Evolutionary conservation across 2,888 invertebrate species (phyloP), one percentile per base, ranked within the genome.

Genomic region (Heliconius erato): DNA sequence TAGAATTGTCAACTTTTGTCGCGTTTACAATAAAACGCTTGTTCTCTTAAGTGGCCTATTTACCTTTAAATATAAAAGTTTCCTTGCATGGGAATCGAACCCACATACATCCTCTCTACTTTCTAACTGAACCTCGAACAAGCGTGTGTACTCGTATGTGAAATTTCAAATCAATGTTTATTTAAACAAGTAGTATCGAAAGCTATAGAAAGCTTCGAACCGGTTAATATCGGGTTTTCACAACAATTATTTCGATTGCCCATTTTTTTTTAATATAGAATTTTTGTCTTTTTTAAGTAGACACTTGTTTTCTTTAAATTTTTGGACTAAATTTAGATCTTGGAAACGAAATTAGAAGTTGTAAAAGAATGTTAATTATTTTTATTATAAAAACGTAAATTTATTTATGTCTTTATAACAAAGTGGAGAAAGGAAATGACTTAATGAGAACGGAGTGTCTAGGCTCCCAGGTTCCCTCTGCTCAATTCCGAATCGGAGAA

Each of bases 151-250:
- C n/a, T n/a, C n/a, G n/a, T 71, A 35, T 71, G 69, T 40, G 35
- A 71, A 71, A 71, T 71, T 71, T 40, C 69, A 71, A 40, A 40
- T n/a, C 19, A 40, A 71, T 40, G 35, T 40, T 71, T 71, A 71
- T 71, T 71, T 71, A 35, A 40, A 26, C 26, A 71, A 80, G 76
- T 79, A 74, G 79, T 67, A 81, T 84, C 82, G 85, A 86, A 86
- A 84, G 85, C 84, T 74, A 69, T 85, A 83, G 85, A 86, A 85
- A 85, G 85, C 85, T 81, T 49, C 63, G 59, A 28, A 81, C 83
- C 80, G 83, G 86, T 84, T 82, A 74, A 14, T 26, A 40, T 76
- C 72, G 77, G 67, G 44, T 79, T 72, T 54, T 69, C 19, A 35
- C 40, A 71, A 35, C 35, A 71, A 71, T 71, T 71, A 44, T 71